These are phyloP conservation scores for Nycticorax nycticorax DNA, from an alignment of 2,113 vertebrate genomes.

Conservation along the genomic window DNA sequence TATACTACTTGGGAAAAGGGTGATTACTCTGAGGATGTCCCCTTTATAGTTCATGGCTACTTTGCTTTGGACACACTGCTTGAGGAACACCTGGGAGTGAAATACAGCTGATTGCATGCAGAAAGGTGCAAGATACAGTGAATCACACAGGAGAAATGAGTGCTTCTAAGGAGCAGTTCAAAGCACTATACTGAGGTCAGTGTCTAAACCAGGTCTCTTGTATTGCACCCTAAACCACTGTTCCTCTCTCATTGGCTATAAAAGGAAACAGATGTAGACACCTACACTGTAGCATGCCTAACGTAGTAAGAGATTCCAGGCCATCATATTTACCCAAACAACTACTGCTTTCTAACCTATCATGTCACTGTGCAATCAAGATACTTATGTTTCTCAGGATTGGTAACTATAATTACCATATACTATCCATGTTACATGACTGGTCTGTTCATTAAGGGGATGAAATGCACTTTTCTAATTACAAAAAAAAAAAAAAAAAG, in stretches of 20 bases:
- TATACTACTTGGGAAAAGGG: not conserved
- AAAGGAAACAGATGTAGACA: not conserved
- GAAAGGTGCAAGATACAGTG: not conserved
- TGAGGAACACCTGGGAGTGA: not conserved
- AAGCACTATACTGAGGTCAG: not conserved
- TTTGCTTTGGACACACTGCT: not conserved
- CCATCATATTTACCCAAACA: not conserved
- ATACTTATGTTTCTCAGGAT: not conserved
- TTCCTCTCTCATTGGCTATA: not conserved
- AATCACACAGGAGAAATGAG: not conserved
- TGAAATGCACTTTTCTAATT: not conserved
- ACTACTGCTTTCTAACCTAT: not conserved
- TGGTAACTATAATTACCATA: not conserved
- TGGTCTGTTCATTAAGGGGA: not conserved
- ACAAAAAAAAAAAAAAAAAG: too few relatives aligned
- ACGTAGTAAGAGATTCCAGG: not conserved
- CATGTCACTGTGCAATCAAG: not conserved
- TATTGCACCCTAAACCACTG: not conserved
- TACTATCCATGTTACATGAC: fast-evolving
- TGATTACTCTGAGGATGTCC: not conserved
- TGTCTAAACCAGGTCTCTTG: not conserved
- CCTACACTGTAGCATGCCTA: not conserved
- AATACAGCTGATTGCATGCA: not conserved
- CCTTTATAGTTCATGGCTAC: not conserved
- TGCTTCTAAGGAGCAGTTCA: not conserved